Percentiles rank a stretch among this genome's conserved stretches.
Conservation (phyloP, 2,797 vertebrate genomes). For the Spinus olivaceus region DNA sequence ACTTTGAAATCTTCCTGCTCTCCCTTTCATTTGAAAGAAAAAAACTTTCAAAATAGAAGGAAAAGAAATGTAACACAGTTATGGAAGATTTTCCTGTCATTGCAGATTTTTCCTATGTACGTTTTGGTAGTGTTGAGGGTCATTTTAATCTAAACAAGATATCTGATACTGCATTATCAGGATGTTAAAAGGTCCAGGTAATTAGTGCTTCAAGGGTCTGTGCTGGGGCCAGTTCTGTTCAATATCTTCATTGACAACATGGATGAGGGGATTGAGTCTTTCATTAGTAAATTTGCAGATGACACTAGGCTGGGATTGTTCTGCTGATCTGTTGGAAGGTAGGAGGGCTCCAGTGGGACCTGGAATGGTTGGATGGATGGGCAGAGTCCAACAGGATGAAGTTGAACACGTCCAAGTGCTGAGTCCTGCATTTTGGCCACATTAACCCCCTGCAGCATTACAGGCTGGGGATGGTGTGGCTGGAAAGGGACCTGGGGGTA, state of each 20-base stretch:
- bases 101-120: fast-evolving
- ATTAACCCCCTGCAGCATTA: fast-evolving
- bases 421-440: not conserved
- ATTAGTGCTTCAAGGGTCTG: not conserved
- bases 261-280: not conserved
- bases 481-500: not conserved
- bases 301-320: fast-evolving
- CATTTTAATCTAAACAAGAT: not conserved
- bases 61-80: not conserved
- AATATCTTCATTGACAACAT: not conserved
- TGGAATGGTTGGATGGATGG: not conserved
- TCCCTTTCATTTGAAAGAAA: not conserved
- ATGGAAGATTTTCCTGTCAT: not conserved
- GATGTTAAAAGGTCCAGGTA: not conserved
- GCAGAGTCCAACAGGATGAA: fast-evolving
- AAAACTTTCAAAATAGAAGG: not conserved
- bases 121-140: not conserved
- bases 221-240: not conserved
- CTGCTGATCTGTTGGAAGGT: too few species aligned
- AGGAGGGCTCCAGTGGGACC: not conserved
- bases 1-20: not conserved
- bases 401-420: not conserved
- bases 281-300: not conserved
- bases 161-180: not conserved
- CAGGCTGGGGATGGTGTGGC: not conserved